Evolutionary conservation across 2,113 vertebrate genomes (phyloP).

Genomic region (Albula glossodonta): DNA sequence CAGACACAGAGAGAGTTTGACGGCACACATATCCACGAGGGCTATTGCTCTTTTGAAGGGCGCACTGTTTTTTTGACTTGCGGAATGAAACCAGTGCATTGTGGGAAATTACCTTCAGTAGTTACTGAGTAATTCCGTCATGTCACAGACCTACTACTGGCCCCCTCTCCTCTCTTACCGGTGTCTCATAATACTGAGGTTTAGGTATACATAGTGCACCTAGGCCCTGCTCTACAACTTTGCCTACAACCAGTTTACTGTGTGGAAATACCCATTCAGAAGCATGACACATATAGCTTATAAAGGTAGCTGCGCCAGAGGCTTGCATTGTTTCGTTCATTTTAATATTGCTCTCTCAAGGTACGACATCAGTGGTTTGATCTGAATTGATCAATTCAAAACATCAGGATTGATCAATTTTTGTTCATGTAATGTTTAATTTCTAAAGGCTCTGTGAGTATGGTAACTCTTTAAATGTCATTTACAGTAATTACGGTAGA

Average conservation of each 20-base stretch:
- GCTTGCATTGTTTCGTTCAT: too few species aligned
- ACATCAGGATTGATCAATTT: not conserved
- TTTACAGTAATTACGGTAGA: not conserved
- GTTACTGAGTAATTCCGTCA: not conserved
- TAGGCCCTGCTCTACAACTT: too few species aligned
- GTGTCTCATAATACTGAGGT: too few species aligned
- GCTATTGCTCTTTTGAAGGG: not conserved
- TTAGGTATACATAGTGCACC: too few species aligned
- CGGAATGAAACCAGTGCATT: slow-evolving; percentile 2
- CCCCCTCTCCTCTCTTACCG: not conserved
- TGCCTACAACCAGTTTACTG: too few species aligned
- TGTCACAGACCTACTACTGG: not conserved
- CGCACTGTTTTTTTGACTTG: not conserved
- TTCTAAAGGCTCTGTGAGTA: not conserved
- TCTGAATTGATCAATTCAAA: too few species aligned
- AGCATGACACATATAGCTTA: too few species aligned
- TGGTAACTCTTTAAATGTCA: not conserved
- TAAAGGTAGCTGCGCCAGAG: too few species aligned
- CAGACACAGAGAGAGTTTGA: not conserved
- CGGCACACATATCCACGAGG: not conserved
- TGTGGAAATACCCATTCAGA: too few species aligned
- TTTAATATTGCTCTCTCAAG: too few species aligned
- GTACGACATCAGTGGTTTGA: too few species aligned
- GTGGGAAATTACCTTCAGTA: slow-evolving; percentile 3
- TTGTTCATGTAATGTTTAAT: not conserved